Evolutionary conservation across 2,797 vertebrate genomes (phyloP).

Genomic region (Geotrypetes seraphini): DNA sequence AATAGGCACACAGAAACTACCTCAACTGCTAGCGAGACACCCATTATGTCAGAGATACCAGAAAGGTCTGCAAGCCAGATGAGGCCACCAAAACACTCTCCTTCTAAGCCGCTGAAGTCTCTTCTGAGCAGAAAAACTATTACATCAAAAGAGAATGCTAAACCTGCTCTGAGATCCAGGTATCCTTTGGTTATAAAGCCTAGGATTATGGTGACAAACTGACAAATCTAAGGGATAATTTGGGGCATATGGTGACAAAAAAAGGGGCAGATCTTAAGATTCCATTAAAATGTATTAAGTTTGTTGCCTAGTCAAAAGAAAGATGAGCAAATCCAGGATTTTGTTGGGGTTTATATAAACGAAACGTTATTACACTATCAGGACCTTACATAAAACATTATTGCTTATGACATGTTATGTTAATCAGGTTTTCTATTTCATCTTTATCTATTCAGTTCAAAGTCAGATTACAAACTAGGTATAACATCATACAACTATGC

Average conservation of each 20-base stretch:
- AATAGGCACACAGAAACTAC: not conserved
- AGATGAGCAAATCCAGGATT: not conserved
- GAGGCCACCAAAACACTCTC: not conserved
- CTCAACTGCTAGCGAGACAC: not conserved
- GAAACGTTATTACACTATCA: too few species aligned
- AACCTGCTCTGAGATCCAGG: not conserved
- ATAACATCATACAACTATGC: too few species aligned
- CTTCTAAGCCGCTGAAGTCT: not conserved
- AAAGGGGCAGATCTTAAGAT: not conserved
- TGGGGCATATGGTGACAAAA: not conserved
- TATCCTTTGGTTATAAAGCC: not conserved
- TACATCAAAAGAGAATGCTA: not conserved
- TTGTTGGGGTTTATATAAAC: not conserved
- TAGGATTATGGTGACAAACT: too few species aligned
- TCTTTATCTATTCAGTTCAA: too few species aligned
- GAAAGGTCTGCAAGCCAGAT: not conserved
- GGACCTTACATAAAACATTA: too few species aligned
- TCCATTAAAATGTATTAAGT: too few species aligned
- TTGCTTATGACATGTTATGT: too few species aligned
- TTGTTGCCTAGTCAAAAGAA: too few species aligned
- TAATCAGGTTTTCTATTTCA: too few species aligned
- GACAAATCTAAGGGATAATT: not conserved
- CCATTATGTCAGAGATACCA: not conserved
- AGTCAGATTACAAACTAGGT: too few species aligned
- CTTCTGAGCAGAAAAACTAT: not conserved